Conservation (phyloP, 2,797 vertebrate genomes). For the Schizopygopsis malacanthus region DNA sequence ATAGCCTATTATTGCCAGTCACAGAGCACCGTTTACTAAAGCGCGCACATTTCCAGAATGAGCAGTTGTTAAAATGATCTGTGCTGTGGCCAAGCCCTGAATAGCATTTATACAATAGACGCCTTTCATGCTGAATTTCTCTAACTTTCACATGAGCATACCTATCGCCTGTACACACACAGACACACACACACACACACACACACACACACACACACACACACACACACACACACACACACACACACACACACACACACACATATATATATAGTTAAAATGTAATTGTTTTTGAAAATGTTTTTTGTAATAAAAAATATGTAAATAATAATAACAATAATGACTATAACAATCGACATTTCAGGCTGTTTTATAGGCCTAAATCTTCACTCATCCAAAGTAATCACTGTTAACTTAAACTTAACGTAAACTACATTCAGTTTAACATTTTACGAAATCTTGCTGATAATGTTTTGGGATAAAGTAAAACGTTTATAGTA, state of each 20-base stretch:
- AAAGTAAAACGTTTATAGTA: neutral
- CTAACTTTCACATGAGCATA: slow-evolving; percentile 3
- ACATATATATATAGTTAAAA: neutral
- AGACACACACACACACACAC: no score
- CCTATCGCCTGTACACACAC: neutral
- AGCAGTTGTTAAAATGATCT: slow-evolving; percentile 12
- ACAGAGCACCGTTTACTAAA: neutral
- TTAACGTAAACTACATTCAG: neutral
- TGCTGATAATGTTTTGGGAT: neutral
- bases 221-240: no score
- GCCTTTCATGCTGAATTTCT: slow-evolving; percentile 25
- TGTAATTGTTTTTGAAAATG: no score
- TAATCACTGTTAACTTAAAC: neutral
- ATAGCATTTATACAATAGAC: slow-evolving; percentile 23
- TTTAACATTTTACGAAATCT: no score
- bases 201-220: no score
- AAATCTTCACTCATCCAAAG: neutral
- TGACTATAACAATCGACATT: neutral
- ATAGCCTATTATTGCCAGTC: neutral
- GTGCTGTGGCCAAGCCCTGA: slow-evolving; percentile 21
- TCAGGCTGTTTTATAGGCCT: neutral
- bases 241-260: no score
- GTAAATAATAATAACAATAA: neutral
- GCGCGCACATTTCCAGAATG: slow-evolving; percentile 50
- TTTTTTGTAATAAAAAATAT: no score